Conservation (phyloP, 2,797 vertebrate genomes). For the Meriones psammophilus region DNA sequence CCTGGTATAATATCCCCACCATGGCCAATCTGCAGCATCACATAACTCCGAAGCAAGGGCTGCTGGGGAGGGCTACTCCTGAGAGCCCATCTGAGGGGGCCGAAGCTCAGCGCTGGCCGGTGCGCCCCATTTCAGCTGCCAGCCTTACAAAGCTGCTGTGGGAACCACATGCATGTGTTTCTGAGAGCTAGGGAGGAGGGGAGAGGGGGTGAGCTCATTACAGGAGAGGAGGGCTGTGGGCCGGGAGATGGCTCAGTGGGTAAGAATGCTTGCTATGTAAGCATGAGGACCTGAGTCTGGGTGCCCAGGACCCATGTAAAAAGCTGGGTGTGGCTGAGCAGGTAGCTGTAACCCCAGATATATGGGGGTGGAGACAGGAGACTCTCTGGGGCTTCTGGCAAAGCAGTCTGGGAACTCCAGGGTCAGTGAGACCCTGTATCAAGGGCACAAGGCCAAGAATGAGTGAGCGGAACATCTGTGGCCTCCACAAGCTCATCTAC, state of each 20-base stretch:
- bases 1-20: neutral
- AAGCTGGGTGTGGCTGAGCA: neutral
- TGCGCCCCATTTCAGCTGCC: rapidly evolving
- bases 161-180: rapidly evolving
- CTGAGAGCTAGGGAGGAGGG: neutral
- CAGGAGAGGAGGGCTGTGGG: neutral
- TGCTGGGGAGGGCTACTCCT: neutral
- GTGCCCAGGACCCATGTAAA: neutral
- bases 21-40: neutral
- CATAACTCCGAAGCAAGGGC: neutral
- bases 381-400: neutral
- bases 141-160: rapidly evolving
- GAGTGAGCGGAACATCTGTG: neutral
- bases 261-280: neutral
- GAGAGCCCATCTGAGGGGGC: neutral
- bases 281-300: neutral
- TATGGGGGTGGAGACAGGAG: neutral
- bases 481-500: neutral
- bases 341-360: neutral
- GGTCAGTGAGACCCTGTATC: neutral
- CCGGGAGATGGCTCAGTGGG: neutral
- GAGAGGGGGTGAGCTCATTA: neutral
- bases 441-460: neutral
- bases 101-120: rapidly evolving
- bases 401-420: neutral